phyloP scores from a whole-genome alignment of 2,113 vertebrate genomes.

The Canis aureus region DNA sequence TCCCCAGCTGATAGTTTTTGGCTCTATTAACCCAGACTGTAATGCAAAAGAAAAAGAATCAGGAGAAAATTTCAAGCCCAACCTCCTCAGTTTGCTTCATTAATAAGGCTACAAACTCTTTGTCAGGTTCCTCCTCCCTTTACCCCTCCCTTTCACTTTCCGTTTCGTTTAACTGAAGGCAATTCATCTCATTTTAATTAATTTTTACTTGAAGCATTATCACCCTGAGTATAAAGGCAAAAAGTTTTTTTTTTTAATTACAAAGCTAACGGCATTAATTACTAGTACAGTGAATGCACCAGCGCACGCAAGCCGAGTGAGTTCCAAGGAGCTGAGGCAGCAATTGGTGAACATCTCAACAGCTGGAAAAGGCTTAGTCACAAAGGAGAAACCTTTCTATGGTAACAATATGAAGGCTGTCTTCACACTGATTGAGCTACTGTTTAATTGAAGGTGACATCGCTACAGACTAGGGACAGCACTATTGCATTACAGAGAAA shows the following conservation, averaged over 20 bases:
- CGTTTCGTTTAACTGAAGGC: constrained; percentile 90
- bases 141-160: constrained; percentile 84
- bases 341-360: constrained; percentile 77
- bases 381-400: constrained; percentile 72
- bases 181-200: constrained; percentile 93
- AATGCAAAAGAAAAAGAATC: constrained; percentile 80
- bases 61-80: constrained; percentile 81
- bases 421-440: constrained; percentile 70
- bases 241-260: constrained; percentile 90
- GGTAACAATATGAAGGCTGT: constrained; percentile 61
- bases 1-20: constrained; percentile 76
- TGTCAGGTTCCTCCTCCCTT: constrained; percentile 75
- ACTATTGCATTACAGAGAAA: constrained; percentile 57
- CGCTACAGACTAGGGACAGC: background rate
- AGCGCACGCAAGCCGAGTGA: constrained; percentile 80
- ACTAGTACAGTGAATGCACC: constrained; percentile 89
- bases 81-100: constrained; percentile 86
- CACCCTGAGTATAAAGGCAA: constrained; percentile 90
- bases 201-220: constrained; percentile 92
- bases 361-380: constrained; percentile 84
- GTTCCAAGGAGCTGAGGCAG: constrained; percentile 86
- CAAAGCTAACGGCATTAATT: constrained; percentile 92
- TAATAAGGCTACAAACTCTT: constrained; percentile 83
- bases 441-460: constrained; percentile 78
- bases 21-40: constrained; percentile 83